Evolutionary conservation across 2,888 invertebrate species (phyloP).

Genomic region (Drosophila dives): DNA sequence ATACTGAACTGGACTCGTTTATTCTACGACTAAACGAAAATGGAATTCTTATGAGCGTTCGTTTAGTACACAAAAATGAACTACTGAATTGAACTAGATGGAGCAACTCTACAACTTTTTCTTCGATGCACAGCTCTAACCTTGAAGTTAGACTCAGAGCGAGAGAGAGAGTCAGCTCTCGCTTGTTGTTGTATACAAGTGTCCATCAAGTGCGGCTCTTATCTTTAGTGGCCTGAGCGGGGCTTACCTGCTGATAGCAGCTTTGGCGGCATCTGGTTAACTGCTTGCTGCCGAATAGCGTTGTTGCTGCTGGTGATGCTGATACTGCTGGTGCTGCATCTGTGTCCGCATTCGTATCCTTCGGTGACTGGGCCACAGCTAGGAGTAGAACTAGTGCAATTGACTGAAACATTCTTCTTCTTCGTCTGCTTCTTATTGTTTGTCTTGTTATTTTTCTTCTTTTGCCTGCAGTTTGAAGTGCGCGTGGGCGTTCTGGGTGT

Average conservation of each 20-base stretch:
- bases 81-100: slow-evolving; percentile 2
- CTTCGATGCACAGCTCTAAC: slow-evolving; percentile 16
- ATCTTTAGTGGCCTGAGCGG: slow-evolving; percentile 46
- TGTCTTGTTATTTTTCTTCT: slow-evolving; percentile 19
- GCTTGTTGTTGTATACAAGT: slow-evolving; percentile 58
- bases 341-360: slow-evolving; percentile 31
- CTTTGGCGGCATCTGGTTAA: slow-evolving; percentile 84
- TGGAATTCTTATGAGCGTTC: neutral
- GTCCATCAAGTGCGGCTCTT: slow-evolving; percentile 67
- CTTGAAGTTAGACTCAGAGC: slow-evolving; percentile 29
- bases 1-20: neutral
- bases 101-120: slow-evolving; percentile 1
- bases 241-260: slow-evolving; percentile 84
- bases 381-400: slow-evolving; percentile 51
- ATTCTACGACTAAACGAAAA: neutral
- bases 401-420: slow-evolving; percentile 65
- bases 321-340: slow-evolving; percentile 34
- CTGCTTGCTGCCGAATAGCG: slow-evolving; percentile 79
- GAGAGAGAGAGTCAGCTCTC: slow-evolving; percentile 5
- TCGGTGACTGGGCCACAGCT: slow-evolving; percentile 31
- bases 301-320: slow-evolving; percentile 31
- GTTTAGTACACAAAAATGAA: slow-evolving; percentile 1
- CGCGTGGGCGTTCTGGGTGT: slow-evolving; percentile 19
- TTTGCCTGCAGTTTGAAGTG: slow-evolving; percentile 28
- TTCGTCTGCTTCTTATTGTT: slow-evolving; percentile 14